These are phyloP conservation scores for Prosapia bicincta DNA, from an alignment of 2,888 invertebrate species.

Conservation along the genomic window DNA sequence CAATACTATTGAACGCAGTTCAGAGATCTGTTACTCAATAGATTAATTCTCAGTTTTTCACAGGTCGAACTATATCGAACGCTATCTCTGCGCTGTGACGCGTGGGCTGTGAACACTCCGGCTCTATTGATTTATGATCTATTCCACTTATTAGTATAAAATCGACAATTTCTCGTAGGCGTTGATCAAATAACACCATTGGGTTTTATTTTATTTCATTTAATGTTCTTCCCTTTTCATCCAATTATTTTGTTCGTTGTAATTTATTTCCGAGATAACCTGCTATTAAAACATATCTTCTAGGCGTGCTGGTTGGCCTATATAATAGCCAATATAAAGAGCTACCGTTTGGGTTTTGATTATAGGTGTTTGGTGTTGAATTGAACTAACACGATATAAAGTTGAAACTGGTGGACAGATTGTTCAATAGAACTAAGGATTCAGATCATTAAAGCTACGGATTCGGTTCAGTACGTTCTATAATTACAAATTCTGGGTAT, in stretches of 20 bases:
- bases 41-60: background rate
- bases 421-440: too few relatives aligned
- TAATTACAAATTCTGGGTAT: too few relatives aligned
- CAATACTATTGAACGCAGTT: too few relatives aligned
- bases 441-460: too few relatives aligned
- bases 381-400: too few relatives aligned
- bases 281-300: background rate
- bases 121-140: background rate
- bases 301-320: too few relatives aligned
- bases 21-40: too few relatives aligned
- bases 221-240: background rate
- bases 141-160: background rate
- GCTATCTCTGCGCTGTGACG: background rate
- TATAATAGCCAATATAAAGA: too few relatives aligned
- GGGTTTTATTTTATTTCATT: background rate
- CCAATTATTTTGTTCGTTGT: background rate
- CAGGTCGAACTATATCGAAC: background rate
- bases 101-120: background rate
- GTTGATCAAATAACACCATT: background rate
- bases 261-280: background rate
- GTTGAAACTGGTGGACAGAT: too few relatives aligned
- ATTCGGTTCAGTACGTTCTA: too few relatives aligned
- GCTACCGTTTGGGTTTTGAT: too few relatives aligned
- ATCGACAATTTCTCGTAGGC: background rate
- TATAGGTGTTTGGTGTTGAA: too few relatives aligned